Evolutionary conservation across 1,140 invertebrate genomes (phyloP).

Genomic region (Thaumetopoea pityocampa): DNA sequence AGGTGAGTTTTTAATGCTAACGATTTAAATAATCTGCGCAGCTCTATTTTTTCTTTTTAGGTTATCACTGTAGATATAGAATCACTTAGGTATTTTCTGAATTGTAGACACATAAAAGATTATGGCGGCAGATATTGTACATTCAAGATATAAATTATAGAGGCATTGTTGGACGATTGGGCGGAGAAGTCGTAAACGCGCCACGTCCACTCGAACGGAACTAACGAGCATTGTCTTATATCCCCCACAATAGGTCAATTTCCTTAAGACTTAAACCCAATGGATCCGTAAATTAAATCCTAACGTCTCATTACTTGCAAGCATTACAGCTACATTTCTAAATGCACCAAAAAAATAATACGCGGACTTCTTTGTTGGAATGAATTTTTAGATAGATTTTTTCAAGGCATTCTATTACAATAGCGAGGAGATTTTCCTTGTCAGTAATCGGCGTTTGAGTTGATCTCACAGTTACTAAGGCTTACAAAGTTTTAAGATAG

Average conservation of each 20-base stretch:
- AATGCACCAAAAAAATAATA: slow-evolving; percentile 49
- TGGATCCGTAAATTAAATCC: slow-evolving; percentile 64
- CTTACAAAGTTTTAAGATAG: too few relatives aligned
- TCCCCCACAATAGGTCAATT: slow-evolving; percentile 68
- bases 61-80: too few relatives aligned
- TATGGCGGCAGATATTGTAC: slow-evolving; percentile 26
- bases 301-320: slow-evolving; percentile 68
- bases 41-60: too few relatives aligned
- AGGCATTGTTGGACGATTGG: slow-evolving; percentile 47
- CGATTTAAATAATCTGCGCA: too few relatives aligned
- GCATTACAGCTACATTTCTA: slow-evolving; percentile 36
- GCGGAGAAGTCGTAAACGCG: slow-evolving; percentile 41
- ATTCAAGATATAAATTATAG: slow-evolving; percentile 59
- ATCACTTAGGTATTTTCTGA: slow-evolving; percentile 9
- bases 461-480: too few relatives aligned
- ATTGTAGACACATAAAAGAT: slow-evolving; percentile 11
- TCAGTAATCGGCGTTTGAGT: too few relatives aligned
- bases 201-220: slow-evolving; percentile 51
- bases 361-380: slow-evolving; percentile 29
- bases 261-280: slow-evolving; percentile 61
- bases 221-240: slow-evolving; percentile 67
- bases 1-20: too few relatives aligned
- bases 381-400: too few relatives aligned
- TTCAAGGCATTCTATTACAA: too few relatives aligned
- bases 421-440: too few relatives aligned